Conservation (phyloP, 1,140 invertebrate genomes). For the Drosophila lacteicornis region DNA sequence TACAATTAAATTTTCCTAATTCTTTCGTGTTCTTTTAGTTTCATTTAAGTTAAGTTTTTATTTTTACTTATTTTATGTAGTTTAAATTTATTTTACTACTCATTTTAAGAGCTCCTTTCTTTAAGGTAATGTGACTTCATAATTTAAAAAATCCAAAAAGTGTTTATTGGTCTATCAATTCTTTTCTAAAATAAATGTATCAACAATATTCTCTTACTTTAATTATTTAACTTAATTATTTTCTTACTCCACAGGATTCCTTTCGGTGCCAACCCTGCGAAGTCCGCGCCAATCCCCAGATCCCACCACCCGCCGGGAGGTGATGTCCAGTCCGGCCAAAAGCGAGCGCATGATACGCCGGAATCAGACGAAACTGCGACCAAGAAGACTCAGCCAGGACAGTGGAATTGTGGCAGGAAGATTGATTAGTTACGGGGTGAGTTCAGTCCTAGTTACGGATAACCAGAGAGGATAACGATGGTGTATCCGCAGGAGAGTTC, state of each 20-base stretch:
- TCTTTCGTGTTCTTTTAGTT: too few species aligned
- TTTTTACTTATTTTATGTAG: too few species aligned
- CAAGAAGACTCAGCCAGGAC: slow-evolving; percentile 76
- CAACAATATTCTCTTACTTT: too few species aligned
- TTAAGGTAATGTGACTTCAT: too few species aligned
- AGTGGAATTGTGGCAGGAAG: slow-evolving; percentile 81
- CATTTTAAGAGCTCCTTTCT: too few species aligned
- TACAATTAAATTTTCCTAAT: too few species aligned
- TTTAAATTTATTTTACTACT: too few species aligned
- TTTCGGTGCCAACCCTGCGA: slow-evolving; percentile 76
- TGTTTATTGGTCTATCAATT: too few species aligned
- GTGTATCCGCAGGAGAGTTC: slow-evolving; percentile 44
- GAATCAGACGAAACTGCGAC: slow-evolving; percentile 45
- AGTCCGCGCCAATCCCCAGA: slow-evolving; percentile 48
- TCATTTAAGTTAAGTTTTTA: too few species aligned
- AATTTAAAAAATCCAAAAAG: too few species aligned
- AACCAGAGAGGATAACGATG: neutral
- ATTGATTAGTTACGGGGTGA: slow-evolving; percentile 68
- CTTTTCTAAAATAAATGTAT: too few species aligned
- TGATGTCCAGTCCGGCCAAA: slow-evolving; percentile 80
- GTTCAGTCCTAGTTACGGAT: neutral
- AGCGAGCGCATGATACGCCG: slow-evolving; percentile 70
- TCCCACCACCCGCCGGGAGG: slow-evolving; percentile 50
- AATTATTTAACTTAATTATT: too few species aligned
- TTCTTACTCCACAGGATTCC: slow-evolving; percentile 50